Evolutionary conservation across 2,888 invertebrate species (phyloP).

Genomic region (Eucera pruinosa): DNA sequence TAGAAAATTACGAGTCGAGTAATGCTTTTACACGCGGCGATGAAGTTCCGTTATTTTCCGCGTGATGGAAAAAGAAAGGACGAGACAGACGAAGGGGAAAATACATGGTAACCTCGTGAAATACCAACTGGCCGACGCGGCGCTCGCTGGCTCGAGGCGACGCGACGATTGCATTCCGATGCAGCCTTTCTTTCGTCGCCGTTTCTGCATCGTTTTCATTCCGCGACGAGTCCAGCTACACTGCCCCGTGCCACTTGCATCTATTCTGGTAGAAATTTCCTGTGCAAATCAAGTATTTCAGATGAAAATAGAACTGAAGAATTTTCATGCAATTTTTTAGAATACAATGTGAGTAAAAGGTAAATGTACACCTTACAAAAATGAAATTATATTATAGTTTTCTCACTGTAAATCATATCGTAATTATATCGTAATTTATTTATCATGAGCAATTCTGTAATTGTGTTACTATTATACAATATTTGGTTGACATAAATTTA

Average conservation of each 20-base stretch:
- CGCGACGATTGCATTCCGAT: constrained; percentile 76
- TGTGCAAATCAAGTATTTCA: neutral
- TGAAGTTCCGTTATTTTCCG: constrained; percentile 42
- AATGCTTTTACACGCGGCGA: neutral
- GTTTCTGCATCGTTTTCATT: constrained; percentile 38
- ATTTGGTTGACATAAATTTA: too few species aligned
- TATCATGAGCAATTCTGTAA: too few species aligned
- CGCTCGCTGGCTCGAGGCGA: constrained; percentile 41
- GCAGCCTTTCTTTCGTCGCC: constrained; percentile 57
- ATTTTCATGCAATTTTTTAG: neutral
- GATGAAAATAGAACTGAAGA: neutral
- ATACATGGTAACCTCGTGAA: constrained; percentile 65
- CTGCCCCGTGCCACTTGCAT: neutral
- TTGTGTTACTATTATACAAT: too few species aligned
- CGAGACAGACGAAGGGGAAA: constrained; percentile 23
- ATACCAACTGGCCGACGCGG: constrained; percentile 71
- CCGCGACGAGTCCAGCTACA: neutral
- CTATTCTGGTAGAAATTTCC: neutral
- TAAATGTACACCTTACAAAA: too few species aligned
- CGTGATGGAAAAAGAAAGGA: constrained; percentile 29
- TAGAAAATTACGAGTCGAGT: neutral
- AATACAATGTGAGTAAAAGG: too few species aligned
- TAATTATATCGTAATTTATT: too few species aligned
- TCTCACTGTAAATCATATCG: too few species aligned
- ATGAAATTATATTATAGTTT: too few species aligned